phyloP scores from a whole-genome alignment of 2,888 invertebrate genomes.

The Nomada ruficornis region DNA sequence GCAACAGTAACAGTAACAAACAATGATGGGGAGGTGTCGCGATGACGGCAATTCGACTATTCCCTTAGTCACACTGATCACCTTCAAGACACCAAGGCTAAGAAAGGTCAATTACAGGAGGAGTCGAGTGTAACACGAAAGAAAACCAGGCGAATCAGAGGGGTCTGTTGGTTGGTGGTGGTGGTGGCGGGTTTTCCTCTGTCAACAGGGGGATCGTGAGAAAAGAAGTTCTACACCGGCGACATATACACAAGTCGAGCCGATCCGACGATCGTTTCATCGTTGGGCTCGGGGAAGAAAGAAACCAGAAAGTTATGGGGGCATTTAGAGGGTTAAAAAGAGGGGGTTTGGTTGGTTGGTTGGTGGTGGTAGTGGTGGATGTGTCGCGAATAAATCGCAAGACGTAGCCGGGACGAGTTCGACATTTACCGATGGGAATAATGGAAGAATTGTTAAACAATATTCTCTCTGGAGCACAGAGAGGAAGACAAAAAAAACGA shows the following conservation, averaged over 20 bases:
- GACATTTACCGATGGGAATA: slow-evolving; percentile 58
- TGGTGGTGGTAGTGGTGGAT: slow-evolving; percentile 30
- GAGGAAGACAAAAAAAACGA: neutral
- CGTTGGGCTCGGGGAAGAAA: slow-evolving; percentile 46
- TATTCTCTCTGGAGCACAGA: slow-evolving; percentile 2
- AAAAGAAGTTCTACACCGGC: slow-evolving; percentile 42
- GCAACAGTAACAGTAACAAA: slow-evolving; percentile 57
- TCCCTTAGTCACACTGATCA: slow-evolving; percentile 57
- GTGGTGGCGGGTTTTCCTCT: slow-evolving; percentile 5
- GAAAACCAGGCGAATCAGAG: slow-evolving; percentile 56
- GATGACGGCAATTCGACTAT: slow-evolving; percentile 65
- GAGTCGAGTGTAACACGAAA: slow-evolving; percentile 56
- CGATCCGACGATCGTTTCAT: slow-evolving; percentile 30
- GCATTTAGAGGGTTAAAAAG: neutral
- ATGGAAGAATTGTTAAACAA: slow-evolving; percentile 37
- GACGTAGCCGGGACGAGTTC: slow-evolving; percentile 73
- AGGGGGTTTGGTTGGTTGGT: neutral
- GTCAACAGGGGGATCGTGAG: neutral
- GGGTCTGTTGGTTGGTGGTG: neutral
- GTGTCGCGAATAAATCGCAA: slow-evolving; percentile 62
- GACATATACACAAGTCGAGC: slow-evolving; percentile 49
- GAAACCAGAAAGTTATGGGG: slow-evolving; percentile 51
- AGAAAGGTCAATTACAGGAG: slow-evolving; percentile 61
- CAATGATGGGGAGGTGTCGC: slow-evolving; percentile 55
- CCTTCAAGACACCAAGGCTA: slow-evolving; percentile 63